A percentile compares a stretch with the other conserved stretches of the same genome.
These are phyloP conservation scores for Distichodus sexfasciatus DNA, from an alignment of 2,797 vertebrate genomes.

Conservation along the genomic window DNA sequence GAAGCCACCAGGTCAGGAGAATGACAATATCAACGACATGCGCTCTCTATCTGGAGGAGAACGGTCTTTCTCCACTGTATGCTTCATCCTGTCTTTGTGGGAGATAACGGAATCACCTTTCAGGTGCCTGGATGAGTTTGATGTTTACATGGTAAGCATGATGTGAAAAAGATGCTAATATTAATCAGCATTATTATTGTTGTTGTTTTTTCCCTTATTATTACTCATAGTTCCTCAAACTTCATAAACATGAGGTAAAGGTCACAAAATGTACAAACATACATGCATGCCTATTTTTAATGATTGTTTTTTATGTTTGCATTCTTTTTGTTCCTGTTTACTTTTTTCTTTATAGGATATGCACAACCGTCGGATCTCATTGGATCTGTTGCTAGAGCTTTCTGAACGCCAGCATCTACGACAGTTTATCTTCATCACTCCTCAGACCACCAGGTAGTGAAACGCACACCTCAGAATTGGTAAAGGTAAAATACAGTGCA, in stretches of 20 bases:
- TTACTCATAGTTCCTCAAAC: too few species aligned
- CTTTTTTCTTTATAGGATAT: conserved; percentile 57
- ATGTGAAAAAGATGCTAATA: too few species aligned
- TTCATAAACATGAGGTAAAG: background rate
- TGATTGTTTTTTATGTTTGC: background rate
- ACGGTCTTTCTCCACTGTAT: conserved; percentile 84
- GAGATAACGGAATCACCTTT: conserved; percentile 84
- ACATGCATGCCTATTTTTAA: too few species aligned
- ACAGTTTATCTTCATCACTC: conserved; percentile 69
- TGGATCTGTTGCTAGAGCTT: conserved; percentile 67
- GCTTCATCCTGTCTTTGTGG: conserved; percentile 84
- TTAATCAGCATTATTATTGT: too few species aligned
- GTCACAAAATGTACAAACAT: too few species aligned
- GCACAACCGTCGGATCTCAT: conserved; percentile 65
- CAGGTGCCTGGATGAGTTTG: conserved; percentile 86
- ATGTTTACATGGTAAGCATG: conserved; percentile 81
- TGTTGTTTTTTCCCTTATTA: too few species aligned
- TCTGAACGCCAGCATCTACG: conserved; percentile 66
- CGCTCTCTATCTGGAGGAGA: conserved; percentile 83
- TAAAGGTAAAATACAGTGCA: background rate
- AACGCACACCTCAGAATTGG: background rate
- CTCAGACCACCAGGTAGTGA: conserved; percentile 63
- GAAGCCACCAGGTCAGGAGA: conserved; percentile 51
- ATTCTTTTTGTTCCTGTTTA: background rate
- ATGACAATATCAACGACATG: conserved; percentile 67